A percentile compares a stretch with the other conserved stretches of the same genome.
Evolutionary conservation across 2,888 invertebrate species (phyloP).

Genomic region (Epirrhoe tristata): DNA sequence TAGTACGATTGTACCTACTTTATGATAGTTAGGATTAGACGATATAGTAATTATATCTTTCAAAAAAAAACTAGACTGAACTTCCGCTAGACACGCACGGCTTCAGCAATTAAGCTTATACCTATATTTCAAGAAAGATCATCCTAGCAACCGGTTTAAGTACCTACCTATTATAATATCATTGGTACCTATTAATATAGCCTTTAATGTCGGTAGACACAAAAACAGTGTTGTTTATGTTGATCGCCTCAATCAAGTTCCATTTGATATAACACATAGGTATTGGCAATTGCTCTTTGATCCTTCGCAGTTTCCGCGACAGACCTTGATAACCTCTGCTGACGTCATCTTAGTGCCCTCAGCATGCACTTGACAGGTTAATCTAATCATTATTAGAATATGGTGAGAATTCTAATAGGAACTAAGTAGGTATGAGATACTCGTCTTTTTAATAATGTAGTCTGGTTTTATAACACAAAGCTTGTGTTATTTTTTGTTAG

Average conservation of each 20-base stretch:
- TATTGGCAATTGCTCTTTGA: constrained; percentile 48
- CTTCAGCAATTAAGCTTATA: too few species aligned
- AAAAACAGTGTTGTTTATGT: constrained; percentile 11
- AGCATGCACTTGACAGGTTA: constrained; percentile 50
- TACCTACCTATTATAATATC: too few species aligned
- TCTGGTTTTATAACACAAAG: too few species aligned
- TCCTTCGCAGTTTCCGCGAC: constrained; percentile 59
- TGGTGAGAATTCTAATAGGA: background rate
- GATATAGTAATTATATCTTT: too few species aligned
- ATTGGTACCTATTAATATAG: too few species aligned
- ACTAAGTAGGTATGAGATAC: background rate
- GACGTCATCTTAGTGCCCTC: constrained; percentile 63
- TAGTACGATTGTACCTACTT: too few species aligned
- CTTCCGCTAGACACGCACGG: too few species aligned
- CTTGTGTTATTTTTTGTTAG: too few species aligned
- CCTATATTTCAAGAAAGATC: too few species aligned
- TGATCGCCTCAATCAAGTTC: constrained; percentile 15
- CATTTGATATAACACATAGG: constrained; percentile 17
- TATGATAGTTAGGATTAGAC: too few species aligned
- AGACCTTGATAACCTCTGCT: constrained; percentile 62
- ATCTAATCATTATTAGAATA: constrained; percentile 18
- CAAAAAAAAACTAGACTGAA: too few species aligned
- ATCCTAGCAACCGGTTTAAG: too few species aligned
- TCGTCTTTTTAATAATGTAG: background rate
- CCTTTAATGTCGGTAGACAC: background rate